Evolutionary conservation across 2,888 invertebrate genomes (phyloP).

Genomic region (Ornithoptera priamus): DNA sequence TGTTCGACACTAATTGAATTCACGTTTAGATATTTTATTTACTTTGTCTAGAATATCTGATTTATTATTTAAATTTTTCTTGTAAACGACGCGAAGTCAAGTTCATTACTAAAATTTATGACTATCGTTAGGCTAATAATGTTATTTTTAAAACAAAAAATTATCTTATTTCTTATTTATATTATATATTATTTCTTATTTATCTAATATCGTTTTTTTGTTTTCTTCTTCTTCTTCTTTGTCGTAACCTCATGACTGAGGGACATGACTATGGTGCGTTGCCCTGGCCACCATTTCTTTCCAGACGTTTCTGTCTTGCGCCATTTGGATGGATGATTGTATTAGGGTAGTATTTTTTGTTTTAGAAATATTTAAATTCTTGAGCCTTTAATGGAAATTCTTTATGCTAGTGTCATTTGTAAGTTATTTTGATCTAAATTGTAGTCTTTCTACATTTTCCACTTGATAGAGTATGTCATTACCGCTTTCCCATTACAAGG

Average conservation of each 20-base stretch:
- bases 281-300: no score
- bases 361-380: no score
- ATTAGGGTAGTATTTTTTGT: no score
- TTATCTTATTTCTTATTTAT: background rate
- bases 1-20: background rate
- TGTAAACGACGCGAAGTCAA: background rate
- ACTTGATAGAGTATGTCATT: background rate
- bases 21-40: background rate
- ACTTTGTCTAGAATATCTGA: background rate
- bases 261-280: no score
- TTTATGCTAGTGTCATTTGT: background rate
- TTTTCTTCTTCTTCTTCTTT: no score
- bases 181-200: no score
- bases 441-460: background rate
- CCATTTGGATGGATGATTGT: no score
- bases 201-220: no score
- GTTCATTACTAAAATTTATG: background rate
- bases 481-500: slow-evolving; percentile 20
- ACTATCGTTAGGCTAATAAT: background rate
- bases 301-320: no score
- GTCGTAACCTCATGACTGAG: no score
- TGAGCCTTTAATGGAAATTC: no score
- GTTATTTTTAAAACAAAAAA: background rate
- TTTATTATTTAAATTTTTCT: background rate
- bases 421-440: background rate